These are phyloP conservation scores for Meloidogyne exigua DNA, from an alignment of 1,140 invertebrate species.

Conservation along the genomic window DNA sequence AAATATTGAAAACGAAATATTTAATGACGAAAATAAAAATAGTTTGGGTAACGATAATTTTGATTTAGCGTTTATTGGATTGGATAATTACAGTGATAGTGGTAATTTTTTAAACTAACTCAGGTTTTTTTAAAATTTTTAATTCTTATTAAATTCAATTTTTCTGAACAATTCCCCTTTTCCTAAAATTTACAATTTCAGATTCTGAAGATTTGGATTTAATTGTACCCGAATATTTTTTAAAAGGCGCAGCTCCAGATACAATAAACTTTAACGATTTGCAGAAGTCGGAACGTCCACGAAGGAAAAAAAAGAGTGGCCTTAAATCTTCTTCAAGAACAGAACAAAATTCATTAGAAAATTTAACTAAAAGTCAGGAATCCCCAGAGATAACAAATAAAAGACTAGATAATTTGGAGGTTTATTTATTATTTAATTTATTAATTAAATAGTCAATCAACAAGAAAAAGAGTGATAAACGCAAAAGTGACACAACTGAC, in stretches of 20 bases:
- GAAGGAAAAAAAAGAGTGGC: background rate
- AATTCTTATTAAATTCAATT: too few relatives aligned
- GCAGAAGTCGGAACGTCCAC: background rate
- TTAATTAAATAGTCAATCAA: background rate
- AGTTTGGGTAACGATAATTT: background rate
- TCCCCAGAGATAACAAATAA: too few relatives aligned
- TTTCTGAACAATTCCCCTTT: too few relatives aligned
- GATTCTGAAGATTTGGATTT: conserved; percentile 12
- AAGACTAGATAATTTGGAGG: too few relatives aligned
- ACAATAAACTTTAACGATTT: background rate
- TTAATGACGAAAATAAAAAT: conserved; percentile 3
- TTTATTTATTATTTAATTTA: too few relatives aligned
- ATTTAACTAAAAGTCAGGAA: background rate
- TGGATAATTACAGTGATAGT: background rate
- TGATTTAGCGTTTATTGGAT: background rate
- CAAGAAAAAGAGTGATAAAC: background rate
- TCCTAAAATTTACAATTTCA: too few relatives aligned
- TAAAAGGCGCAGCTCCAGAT: conserved; percentile 2
- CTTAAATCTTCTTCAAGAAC: background rate
- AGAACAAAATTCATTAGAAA: background rate
- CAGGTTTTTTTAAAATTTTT: too few relatives aligned
- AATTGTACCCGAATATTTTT: conserved; percentile 8
- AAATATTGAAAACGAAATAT: conserved; percentile 6
- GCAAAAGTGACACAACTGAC: background rate
- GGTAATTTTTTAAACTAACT: background rate